Percentiles rank a stretch among this genome's conserved stretches.
Conservation (phyloP, 2,888 invertebrate species). For the Polydrusus cervinus region DNA sequence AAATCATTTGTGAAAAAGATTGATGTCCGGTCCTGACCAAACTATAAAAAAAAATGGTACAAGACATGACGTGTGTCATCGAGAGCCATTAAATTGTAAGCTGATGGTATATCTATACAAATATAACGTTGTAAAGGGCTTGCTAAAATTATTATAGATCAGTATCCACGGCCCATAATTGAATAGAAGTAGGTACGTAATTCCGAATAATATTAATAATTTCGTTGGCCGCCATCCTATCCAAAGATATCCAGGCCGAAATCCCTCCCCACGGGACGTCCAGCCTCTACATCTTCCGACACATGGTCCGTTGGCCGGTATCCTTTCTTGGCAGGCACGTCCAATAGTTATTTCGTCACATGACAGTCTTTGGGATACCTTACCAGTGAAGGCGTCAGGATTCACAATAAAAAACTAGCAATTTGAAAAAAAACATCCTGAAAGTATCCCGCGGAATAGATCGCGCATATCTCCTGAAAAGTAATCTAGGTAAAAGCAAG, state of each 20-base stretch:
- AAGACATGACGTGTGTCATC: too few species aligned
- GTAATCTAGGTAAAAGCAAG: too few species aligned
- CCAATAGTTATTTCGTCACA: slow-evolving; percentile 38
- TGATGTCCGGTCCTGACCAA: too few species aligned
- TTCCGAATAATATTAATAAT: slow-evolving; percentile 5
- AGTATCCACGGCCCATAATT: neutral
- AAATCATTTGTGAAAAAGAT: too few species aligned
- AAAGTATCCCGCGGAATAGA: too few species aligned
- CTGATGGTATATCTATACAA: too few species aligned
- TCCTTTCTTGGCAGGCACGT: slow-evolving; percentile 43
- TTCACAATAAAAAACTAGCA: too few species aligned
- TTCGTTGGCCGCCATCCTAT: slow-evolving; percentile 15
- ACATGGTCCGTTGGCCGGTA: slow-evolving; percentile 14
- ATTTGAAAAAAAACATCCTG: too few species aligned
- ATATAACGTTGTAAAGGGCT: too few species aligned
- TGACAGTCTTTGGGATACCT: slow-evolving; percentile 23
- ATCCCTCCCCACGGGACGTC: slow-evolving; percentile 23
- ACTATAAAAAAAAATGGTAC: too few species aligned
- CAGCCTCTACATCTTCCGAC: slow-evolving; percentile 3
- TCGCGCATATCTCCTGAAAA: too few species aligned
- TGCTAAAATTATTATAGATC: neutral
- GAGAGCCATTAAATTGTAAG: too few species aligned
- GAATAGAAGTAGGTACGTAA: slow-evolving; percentile 2
- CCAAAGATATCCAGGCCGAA: neutral
- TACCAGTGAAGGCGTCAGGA: slow-evolving; percentile 28